Percentiles rank a stretch among this genome's conserved stretches.
Conservation (phyloP, 2,797 vertebrate genomes). For the Pseudochirops cupreus region DNA sequence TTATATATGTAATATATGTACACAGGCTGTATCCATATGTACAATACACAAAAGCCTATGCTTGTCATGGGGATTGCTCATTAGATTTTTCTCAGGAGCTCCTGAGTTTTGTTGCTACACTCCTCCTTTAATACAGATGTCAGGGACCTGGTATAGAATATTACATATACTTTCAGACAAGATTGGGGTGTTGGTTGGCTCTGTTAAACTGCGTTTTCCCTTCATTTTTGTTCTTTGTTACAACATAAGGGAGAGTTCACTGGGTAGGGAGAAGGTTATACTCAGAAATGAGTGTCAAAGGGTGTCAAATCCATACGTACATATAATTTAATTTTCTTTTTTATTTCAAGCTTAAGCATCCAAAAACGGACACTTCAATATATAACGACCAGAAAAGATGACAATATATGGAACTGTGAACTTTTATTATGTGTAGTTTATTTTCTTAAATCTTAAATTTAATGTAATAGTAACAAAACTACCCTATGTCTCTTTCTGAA, state of each 20-base stretch:
- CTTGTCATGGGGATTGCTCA: conserved; percentile 44
- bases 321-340: background rate
- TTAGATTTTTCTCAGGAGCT: conserved; percentile 39
- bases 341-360: background rate
- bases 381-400: background rate
- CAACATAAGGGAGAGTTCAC: background rate
- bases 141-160: background rate
- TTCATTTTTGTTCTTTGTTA: background rate
- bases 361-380: background rate
- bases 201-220: background rate
- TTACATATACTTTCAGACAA: background rate
- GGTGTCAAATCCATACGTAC: background rate
- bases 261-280: background rate
- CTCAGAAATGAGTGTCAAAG: background rate
- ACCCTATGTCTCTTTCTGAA: background rate
- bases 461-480: background rate
- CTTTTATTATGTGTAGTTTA: background rate
- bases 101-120: conserved; percentile 39
- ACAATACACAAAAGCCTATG: conserved; percentile 5
- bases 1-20: no score
- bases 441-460: background rate
- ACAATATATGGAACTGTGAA: background rate
- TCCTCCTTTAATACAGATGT: background rate
- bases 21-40: no score
- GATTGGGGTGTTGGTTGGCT: background rate